Conservation (phyloP, 2,888 invertebrate genomes). For the Cynaeus angustus region DNA sequence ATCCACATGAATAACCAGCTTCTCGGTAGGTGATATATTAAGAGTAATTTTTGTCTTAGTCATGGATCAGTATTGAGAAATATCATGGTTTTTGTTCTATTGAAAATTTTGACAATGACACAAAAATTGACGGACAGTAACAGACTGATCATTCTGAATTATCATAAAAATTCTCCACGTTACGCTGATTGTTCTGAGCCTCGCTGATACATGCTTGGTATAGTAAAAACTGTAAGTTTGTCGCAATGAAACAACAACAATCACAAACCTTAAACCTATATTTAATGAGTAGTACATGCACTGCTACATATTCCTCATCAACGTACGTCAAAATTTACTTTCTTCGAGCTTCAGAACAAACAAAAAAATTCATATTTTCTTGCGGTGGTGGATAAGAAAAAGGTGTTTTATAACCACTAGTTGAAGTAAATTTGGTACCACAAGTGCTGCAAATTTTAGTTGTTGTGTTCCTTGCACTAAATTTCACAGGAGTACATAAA, state of each 20-base stretch:
- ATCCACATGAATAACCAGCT: slow-evolving; percentile 24
- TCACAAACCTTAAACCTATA: too few relatives aligned
- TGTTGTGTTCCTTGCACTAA: background rate
- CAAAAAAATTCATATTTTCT: background rate
- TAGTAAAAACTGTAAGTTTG: too few relatives aligned
- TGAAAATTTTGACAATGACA: background rate
- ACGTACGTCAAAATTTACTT: too few relatives aligned
- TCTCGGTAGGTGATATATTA: slow-evolving; percentile 9
- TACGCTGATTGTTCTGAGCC: too few relatives aligned
- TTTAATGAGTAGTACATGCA: too few relatives aligned
- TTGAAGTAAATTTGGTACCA: background rate
- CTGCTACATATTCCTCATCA: too few relatives aligned
- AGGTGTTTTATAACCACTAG: background rate
- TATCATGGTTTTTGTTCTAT: slow-evolving; percentile 2
- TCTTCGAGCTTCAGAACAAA: background rate
- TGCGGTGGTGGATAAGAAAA: background rate
- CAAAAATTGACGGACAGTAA: background rate
- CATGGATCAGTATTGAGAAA: slow-evolving; percentile 6
- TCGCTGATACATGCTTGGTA: too few relatives aligned
- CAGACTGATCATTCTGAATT: too few relatives aligned
- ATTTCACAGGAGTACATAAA: background rate
- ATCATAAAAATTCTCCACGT: too few relatives aligned
- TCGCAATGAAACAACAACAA: too few relatives aligned
- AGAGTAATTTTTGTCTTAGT: slow-evolving; percentile 22
- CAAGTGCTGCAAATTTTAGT: slow-evolving; percentile 15